Percentiles rank a stretch among this genome's conserved stretches.
Evolutionary conservation across 92 coral and sea anemone genomes (phyloP).

Genomic region (Zoanthus sociatus): DNA sequence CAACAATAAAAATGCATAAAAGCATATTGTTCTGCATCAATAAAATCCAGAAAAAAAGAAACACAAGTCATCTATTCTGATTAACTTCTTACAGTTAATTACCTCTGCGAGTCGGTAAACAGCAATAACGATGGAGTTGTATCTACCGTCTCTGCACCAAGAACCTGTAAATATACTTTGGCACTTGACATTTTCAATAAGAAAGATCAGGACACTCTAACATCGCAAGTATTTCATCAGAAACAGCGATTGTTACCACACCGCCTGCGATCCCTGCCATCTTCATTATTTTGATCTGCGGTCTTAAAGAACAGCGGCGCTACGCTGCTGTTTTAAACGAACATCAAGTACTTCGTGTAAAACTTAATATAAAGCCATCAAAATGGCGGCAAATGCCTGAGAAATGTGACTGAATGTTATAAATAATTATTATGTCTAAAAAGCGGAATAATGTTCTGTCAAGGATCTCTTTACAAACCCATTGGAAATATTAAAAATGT

Average conservation of each 20-base stretch:
- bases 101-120: slow-evolving; percentile 97
- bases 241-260: not conserved
- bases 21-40: too few relatives aligned
- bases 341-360: not conserved
- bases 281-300: slow-evolving; percentile 10
- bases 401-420: not conserved
- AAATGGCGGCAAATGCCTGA: not conserved
- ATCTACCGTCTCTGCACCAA: slow-evolving; percentile 85
- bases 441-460: not conserved
- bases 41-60: too few relatives aligned
- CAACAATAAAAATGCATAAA: too few relatives aligned
- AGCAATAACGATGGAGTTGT: slow-evolving; percentile 87
- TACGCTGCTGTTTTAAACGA: not conserved
- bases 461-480: not conserved
- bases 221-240: slow-evolving; percentile 11
- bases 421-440: not conserved
- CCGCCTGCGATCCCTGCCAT: not conserved
- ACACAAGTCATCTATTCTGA: too few relatives aligned
- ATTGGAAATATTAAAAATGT: not conserved
- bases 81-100: not conserved
- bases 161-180: slow-evolving; percentile 81
- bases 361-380: not conserved
- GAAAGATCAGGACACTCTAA: not conserved
- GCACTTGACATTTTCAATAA: slow-evolving; percentile 58
- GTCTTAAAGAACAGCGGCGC: slow-evolving; percentile 14